Base-by-base conservation (phyloP, 2,888 invertebrate genomes). In the Drosophila borborema region DNA sequence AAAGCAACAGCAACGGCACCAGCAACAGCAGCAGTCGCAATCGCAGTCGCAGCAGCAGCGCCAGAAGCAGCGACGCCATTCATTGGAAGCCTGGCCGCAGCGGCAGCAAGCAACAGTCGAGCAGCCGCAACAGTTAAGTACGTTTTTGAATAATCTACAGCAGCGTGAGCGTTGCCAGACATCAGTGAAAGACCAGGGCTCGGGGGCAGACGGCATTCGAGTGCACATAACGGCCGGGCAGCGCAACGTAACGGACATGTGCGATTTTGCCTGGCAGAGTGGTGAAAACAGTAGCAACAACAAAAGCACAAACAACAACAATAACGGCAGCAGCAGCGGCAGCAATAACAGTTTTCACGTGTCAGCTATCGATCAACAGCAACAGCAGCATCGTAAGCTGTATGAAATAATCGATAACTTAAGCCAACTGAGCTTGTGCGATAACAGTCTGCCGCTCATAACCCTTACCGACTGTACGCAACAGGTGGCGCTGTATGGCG, bases 401-500 rank as follows among this genome's bases (percentile, higher is more conserved):
- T 90, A 86, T 71, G 88, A 90, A 63, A 80, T 92, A 53, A 91
- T 92, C 63, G 91, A 92, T 66, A 91, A 92, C 75, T 62, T 84
- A 14, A 86, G 88, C 60, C 76, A 91, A 74, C 76, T 92, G 63
- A 90, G 90, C 62, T 72, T 92, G 65, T 83, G 77, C 60, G 88
- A 91, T 64, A 75, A 23, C 34, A 63, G 59, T 55, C 77, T 92
- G 67, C 93, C 93, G 55, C 91, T 90, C 78, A 93, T 93, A 16
- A 91, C 92, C 41, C 78, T 93, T 56, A 92, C 92, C 38, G 92
- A 93, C 74, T 93, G 86, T 54, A 91, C 76, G 66, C 82, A 86
- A 72, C 83, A 81, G 83, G 80, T 70, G 75, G 73, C 75, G 72
- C 66, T 74, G 2, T 71, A 72, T 55, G 83, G 72, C 73, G 72